Evolutionary conservation across 1,140 invertebrate species (phyloP).

Genomic region (Platorchestia sp.): DNA sequence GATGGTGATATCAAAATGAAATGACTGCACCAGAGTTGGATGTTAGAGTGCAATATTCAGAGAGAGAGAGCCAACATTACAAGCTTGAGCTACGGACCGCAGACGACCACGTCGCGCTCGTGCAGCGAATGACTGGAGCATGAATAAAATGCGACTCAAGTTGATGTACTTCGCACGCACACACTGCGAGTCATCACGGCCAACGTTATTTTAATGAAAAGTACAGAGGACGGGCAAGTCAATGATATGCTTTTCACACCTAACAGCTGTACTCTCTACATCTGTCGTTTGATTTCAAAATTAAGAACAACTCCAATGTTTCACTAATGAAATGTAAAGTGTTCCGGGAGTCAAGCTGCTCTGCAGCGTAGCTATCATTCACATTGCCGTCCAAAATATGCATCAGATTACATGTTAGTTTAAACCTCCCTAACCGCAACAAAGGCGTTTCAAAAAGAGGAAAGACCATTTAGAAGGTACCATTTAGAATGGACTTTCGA

Average conservation of each 20-base stretch:
- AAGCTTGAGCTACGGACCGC: not conserved
- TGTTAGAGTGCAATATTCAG: not conserved
- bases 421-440: too few relatives aligned
- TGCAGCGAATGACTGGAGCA: not conserved
- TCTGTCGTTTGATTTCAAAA: not conserved
- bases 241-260: too few relatives aligned
- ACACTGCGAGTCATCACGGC: not conserved
- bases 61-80: not conserved
- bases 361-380: not conserved
- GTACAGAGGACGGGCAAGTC: not conserved
- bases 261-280: not conserved
- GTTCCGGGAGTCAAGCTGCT: not conserved
- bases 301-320: not conserved
- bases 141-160: not conserved
- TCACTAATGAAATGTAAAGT: not conserved
- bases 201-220: not conserved
- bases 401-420: too few relatives aligned
- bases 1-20: not conserved
- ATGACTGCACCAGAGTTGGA: not conserved
- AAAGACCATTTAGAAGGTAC: too few relatives aligned
- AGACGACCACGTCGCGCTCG: not conserved
- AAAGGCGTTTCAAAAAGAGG: too few relatives aligned
- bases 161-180: not conserved
- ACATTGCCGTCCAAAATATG: not conserved
- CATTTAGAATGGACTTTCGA: too few relatives aligned